These are phyloP conservation scores for Paedocypris sp. DNA, from an alignment of 2,113 vertebrate genomes.

Conservation along the genomic window DNA sequence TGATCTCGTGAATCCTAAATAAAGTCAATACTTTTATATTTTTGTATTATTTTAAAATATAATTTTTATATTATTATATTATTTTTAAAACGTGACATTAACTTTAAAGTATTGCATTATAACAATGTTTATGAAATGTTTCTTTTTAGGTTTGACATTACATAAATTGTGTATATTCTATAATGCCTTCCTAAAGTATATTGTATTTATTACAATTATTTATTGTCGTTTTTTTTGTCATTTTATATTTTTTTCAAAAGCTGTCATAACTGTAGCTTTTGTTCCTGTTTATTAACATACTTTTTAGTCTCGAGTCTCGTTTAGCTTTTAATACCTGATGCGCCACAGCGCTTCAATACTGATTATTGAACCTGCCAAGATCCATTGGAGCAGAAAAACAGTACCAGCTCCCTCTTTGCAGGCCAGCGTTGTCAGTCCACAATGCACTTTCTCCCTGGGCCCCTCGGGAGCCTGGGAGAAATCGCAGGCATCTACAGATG, in stretches of 20 bases:
- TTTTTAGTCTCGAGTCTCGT: slow-evolving; percentile 5
- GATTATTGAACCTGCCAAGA: slow-evolving; percentile 56
- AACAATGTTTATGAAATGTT: too few species aligned
- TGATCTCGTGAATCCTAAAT: too few species aligned
- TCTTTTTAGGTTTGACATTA: too few species aligned
- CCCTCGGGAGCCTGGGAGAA: slow-evolving; percentile 59
- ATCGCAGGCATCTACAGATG: slow-evolving; percentile 55
- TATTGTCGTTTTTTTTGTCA: too few species aligned
- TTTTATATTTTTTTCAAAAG: not conserved
- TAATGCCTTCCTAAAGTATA: too few species aligned
- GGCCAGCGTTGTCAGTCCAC: slow-evolving; percentile 56
- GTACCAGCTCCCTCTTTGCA: slow-evolving; percentile 40
- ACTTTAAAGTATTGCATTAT: not conserved
- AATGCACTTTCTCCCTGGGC: slow-evolving; percentile 56
- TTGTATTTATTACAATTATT: too few species aligned
- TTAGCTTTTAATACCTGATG: slow-evolving; percentile 40
- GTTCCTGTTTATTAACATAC: not conserved
- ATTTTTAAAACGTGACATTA: not conserved
- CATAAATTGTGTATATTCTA: too few species aligned
- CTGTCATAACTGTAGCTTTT: not conserved
- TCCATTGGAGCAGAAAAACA: slow-evolving; percentile 49
- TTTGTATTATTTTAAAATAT: too few species aligned
- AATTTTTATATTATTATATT: too few species aligned
- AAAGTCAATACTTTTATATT: too few species aligned
- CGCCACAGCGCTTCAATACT: slow-evolving; percentile 40